Conservation (phyloP, 2,888 invertebrate species). For the Ophion slaviceki region DNA sequence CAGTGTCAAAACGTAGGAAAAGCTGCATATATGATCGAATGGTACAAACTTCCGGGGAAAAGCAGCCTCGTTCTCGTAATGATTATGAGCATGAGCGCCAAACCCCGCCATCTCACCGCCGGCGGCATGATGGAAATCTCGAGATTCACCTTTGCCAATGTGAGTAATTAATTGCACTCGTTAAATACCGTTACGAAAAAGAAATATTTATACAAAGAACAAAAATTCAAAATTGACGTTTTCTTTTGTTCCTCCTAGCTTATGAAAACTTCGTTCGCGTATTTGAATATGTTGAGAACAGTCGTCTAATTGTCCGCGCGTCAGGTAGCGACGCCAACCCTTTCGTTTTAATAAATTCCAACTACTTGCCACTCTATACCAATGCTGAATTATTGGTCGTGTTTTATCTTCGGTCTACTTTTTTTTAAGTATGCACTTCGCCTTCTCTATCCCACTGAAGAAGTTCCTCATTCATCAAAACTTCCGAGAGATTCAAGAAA, state of each 20-base stretch:
- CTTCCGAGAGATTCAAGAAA: too few relatives aligned
- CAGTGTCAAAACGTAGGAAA: constrained; percentile 47
- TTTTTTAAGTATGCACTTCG: too few relatives aligned
- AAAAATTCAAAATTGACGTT: not conserved
- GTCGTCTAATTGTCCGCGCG: not conserved
- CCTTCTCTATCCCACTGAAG: too few relatives aligned
- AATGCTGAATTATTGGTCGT: too few relatives aligned
- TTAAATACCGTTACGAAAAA: not conserved
- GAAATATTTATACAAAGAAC: not conserved
- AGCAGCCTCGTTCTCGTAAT: constrained; percentile 47
- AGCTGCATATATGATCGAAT: constrained; percentile 59
- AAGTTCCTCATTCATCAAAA: too few relatives aligned
- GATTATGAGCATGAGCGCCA: constrained; percentile 52
- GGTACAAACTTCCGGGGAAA: constrained; percentile 61
- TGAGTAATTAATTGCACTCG: constrained; percentile 15
- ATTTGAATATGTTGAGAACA: constrained; percentile 56
- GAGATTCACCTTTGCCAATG: constrained; percentile 33
- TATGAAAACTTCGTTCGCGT: constrained; percentile 50
- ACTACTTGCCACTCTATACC: not conserved
- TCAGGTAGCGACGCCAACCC: not conserved
- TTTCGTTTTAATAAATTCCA: not conserved
- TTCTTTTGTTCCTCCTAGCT: constrained; percentile 37
- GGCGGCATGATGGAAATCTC: constrained; percentile 59
- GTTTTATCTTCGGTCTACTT: too few relatives aligned
- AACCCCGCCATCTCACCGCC: constrained; percentile 41